These are phyloP conservation scores for Pseudopleuronectes americanus DNA, from an alignment of 2,797 vertebrate genomes.

Conservation along the genomic window DNA sequence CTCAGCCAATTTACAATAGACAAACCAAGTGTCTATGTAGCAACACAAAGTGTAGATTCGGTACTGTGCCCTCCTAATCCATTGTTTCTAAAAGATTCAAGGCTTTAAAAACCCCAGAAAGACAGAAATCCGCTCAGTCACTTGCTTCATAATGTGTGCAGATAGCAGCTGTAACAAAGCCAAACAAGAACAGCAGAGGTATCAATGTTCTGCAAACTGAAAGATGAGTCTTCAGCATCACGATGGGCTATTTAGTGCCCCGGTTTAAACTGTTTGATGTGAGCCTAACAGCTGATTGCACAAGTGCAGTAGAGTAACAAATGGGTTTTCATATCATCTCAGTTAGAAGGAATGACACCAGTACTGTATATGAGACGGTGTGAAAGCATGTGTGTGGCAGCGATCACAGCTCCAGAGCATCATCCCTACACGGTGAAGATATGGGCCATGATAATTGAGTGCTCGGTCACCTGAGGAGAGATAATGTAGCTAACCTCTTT, in stretches of 20 bases:
- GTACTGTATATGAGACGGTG: background rate
- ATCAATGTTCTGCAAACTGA: conserved; percentile 5
- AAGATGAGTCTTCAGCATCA: conserved; percentile 8
- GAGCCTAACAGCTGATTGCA: background rate
- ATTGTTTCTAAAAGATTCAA: background rate
- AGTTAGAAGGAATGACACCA: background rate
- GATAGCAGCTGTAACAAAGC: conserved; percentile 11
- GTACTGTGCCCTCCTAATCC: background rate
- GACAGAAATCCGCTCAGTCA: conserved; percentile 8
- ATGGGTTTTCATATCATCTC: background rate
- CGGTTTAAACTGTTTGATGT: background rate
- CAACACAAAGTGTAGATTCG: background rate
- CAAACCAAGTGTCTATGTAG: no score
- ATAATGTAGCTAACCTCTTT: conserved; percentile 51
- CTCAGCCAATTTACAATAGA: no score
- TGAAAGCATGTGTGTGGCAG: conserved; percentile 9
- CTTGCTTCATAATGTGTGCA: conserved; percentile 16
- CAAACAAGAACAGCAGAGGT: conserved; percentile 30
- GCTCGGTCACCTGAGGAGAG: conserved; percentile 24
- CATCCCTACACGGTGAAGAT: conserved; percentile 23
- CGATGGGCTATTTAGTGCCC: background rate
- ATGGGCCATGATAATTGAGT: conserved; percentile 48
- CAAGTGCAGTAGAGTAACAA: background rate
- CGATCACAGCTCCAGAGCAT: conserved; percentile 7
- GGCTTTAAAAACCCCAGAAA: background rate